These are phyloP conservation scores for Lamellibrachia satsuma DNA, from an alignment of 2,888 invertebrate genomes.

Conservation along the genomic window DNA sequence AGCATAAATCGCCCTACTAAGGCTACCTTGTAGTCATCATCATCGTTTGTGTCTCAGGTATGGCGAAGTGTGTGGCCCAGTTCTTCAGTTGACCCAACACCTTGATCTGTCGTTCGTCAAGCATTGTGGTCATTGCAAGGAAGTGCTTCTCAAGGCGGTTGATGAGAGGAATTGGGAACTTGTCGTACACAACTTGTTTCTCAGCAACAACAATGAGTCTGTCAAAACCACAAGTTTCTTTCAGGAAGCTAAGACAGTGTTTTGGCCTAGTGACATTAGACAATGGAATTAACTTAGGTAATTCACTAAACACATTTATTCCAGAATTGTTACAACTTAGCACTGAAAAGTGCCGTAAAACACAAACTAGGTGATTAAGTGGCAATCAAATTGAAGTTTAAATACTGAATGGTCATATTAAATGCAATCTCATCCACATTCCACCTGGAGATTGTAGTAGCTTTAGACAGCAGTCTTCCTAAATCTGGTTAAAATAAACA, in stretches of 20 bases:
- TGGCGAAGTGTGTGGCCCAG: conserved; percentile 48
- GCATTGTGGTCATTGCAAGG: conserved; percentile 57
- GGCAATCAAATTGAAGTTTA: neutral
- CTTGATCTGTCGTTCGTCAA: conserved; percentile 46
- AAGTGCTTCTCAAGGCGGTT: conserved; percentile 64
- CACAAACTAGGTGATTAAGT: neutral
- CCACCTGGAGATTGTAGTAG: neutral
- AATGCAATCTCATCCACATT: neutral
- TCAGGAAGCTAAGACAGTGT: neutral
- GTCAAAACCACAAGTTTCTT: conserved; percentile 21
- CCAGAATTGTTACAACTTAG: neutral
- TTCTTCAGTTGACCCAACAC: conserved; percentile 44
- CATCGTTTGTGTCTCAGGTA: neutral
- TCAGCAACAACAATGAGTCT: conserved; percentile 61
- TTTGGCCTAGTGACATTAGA: neutral
- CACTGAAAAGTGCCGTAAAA: neutral
- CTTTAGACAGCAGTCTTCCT: neutral
- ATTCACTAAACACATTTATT: neutral
- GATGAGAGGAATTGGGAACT: conserved; percentile 62
- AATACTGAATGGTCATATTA: neutral
- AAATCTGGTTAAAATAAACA: neutral
- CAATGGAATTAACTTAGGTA: neutral
- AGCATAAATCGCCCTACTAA: neutral
- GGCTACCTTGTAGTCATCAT: neutral
- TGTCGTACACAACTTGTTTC: conserved; percentile 57